Percentiles rank a stretch among this genome's conserved stretches.
phyloP scores from a whole-genome alignment of 2,113 vertebrate genomes.

The Morone chrysops region DNA sequence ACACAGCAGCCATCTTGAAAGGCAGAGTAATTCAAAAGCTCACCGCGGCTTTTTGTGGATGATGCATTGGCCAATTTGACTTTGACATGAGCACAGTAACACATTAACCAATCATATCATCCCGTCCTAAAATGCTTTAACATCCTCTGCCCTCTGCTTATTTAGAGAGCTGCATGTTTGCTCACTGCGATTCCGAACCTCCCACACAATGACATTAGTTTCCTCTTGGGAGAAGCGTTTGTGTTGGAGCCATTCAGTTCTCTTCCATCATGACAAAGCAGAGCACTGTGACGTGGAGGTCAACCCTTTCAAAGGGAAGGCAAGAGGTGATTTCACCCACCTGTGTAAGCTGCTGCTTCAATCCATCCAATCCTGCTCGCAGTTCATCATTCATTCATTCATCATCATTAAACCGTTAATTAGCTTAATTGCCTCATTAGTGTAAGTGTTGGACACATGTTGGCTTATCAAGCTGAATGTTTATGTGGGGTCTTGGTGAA shows the following conservation, averaged over 20 bases:
- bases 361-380: not conserved
- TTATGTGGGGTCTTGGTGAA: not conserved
- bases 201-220: conserved; percentile 23
- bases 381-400: not conserved
- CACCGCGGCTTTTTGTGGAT: not conserved
- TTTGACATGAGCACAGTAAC: conserved; percentile 4
- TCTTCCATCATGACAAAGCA: not conserved
- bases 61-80: not conserved
- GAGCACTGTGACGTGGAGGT: not conserved
- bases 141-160: not conserved
- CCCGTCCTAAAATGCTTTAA: conserved; percentile 9
- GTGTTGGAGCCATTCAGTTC: conserved; percentile 9
- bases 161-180: conserved; percentile 15
- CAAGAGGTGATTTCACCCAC: conserved; percentile 4
- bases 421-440: conserved; percentile 29
- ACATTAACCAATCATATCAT: not conserved
- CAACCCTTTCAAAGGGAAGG: not conserved
- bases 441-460: conserved; percentile 2
- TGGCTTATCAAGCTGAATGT: not conserved
- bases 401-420: conserved; percentile 21
- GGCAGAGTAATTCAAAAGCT: not conserved
- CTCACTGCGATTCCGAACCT: conserved; percentile 6
- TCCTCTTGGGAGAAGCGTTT: conserved; percentile 17
- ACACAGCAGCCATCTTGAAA: not conserved
- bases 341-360: not conserved